phyloP scores from a whole-genome alignment of 53 echinoderm and acorn worm species.

The Arbacia lixula region DNA sequence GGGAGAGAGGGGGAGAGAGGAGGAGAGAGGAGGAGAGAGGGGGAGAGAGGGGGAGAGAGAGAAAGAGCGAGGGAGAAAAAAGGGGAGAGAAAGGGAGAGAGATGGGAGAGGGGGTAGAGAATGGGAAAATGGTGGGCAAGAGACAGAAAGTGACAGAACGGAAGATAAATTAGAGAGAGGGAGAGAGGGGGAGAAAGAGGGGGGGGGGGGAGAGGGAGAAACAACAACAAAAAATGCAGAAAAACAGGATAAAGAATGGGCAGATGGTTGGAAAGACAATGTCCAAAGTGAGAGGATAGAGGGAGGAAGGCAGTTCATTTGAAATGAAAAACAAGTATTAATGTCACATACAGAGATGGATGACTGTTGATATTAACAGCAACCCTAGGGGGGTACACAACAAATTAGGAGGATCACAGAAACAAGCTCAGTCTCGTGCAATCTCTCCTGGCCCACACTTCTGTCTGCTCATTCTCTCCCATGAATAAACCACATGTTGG shows the following conservation, averaged over 20 bases:
- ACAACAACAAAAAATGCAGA: not conserved
- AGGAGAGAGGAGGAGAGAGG: not conserved
- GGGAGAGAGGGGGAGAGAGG: not conserved
- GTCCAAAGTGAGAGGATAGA: conserved; percentile 5
- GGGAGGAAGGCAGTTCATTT: not conserved
- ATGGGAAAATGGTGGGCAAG: not conserved
- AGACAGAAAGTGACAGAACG: not conserved
- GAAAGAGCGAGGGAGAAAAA: not conserved
- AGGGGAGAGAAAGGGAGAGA: not conserved
- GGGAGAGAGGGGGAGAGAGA: not conserved
- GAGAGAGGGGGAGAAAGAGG: not conserved
- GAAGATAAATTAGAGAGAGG: too few relatives aligned
- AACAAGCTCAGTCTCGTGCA: too few relatives aligned
- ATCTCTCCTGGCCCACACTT: too few relatives aligned
- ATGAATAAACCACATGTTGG: too few relatives aligned
- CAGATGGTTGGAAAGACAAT: conserved; percentile 3
- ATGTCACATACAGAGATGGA: too few relatives aligned
- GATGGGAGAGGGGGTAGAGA: not conserved
- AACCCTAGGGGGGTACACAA: too few relatives aligned
- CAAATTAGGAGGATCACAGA: too few relatives aligned
- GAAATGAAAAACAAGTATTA: too few relatives aligned
- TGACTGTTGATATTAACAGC: too few relatives aligned
- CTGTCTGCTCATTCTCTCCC: too few relatives aligned
- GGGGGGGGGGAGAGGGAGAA: not conserved
- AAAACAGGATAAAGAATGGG: not conserved